Percentiles rank a stretch among this genome's conserved stretches.
Conservation (phyloP, 2,888 invertebrate genomes). For the Chloroclystis v-ata region DNA sequence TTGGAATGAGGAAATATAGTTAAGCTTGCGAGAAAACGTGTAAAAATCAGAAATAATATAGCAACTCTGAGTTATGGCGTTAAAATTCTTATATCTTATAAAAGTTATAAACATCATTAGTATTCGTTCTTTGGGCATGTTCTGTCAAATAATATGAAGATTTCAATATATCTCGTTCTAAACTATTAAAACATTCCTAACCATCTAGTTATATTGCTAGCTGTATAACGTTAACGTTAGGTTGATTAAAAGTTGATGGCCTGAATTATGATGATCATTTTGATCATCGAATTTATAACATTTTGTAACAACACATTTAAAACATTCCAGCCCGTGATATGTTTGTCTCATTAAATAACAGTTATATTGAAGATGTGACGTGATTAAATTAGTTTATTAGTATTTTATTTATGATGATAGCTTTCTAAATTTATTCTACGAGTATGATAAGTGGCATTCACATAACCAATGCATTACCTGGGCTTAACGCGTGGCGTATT, state of each 20-base stretch:
- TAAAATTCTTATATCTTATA: not conserved
- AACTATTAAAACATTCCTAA: not conserved
- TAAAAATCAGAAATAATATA: not conserved
- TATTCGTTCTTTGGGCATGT: not conserved
- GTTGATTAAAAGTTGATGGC: slow-evolving; percentile 23
- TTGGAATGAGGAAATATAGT: not conserved
- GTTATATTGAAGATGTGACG: slow-evolving; percentile 32
- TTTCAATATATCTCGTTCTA: slow-evolving; percentile 6
- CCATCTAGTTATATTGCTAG: slow-evolving; percentile 17
- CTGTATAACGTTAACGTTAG: slow-evolving; percentile 19
- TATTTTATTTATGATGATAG: slow-evolving; percentile 46
- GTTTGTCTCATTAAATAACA: slow-evolving; percentile 37
- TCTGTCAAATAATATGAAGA: slow-evolving; percentile 5
- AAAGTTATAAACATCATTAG: not conserved
- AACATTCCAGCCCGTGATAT: slow-evolving; percentile 26
- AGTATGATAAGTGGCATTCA: slow-evolving; percentile 48
- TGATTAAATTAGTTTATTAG: slow-evolving; percentile 42
- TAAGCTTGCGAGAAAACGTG: not conserved
- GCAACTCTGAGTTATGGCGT: not conserved
- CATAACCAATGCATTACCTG: slow-evolving; percentile 39
- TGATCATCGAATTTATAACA: slow-evolving; percentile 1
- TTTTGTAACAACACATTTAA: slow-evolving; percentile 25
- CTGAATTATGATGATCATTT: slow-evolving; percentile 15
- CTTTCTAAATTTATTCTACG: slow-evolving; percentile 54
- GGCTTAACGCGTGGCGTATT: slow-evolving; percentile 34